Base-by-base conservation (phyloP, 2,797 vertebrate genomes). In the Luscinia megarhynchos region DNA sequence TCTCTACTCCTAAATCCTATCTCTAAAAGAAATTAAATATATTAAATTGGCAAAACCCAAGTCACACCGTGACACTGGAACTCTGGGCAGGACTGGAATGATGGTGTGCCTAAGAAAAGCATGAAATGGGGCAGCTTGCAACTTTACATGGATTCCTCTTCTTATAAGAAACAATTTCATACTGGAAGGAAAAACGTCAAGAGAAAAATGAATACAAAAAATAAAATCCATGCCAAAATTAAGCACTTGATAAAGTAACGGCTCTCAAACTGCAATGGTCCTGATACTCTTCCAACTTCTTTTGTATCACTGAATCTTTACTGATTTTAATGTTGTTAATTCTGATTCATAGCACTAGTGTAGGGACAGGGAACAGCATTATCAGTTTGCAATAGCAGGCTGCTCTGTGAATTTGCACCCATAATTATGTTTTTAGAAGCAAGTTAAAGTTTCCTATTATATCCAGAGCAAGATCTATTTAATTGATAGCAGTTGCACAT, bases 381-480 rank as follows among this genome's bases (percentile, higher is more conserved):
- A 83, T 70, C 59, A 36, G 19, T 67, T 80, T 85, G 34, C 50
- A 87, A 23, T 70, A 89, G 43, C 50, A 80, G 59, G 4, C 40
- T 87, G 34, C 17, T 80, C 29, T 26, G 18, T 72, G 61, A 64
- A 61, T 93, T 93, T 79, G 41, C 23, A 73, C 36, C 21, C 3
- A 1, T 50, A 86, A 89, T 82, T 69, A 73, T 41, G 12, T 67
- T 87, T 94, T 84, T 55, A 59, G 81, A 82, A 92, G 26, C 16
- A 69, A 87, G 40, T 66, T 79, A 48, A 90, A 94, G 11, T 79
- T 95, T 90, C 46, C 70, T 92, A 38, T 85, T 92, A 68, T 40
- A 91, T 75, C 58, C 36, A 58, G 32, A 69, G 66, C 32, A 76
- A 90, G 83, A 93, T 94, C 88, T 84, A 70, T 90, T 95, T 90